Conservation (phyloP, 2,113 vertebrate species). For the Antechinus flavipes region DNA sequence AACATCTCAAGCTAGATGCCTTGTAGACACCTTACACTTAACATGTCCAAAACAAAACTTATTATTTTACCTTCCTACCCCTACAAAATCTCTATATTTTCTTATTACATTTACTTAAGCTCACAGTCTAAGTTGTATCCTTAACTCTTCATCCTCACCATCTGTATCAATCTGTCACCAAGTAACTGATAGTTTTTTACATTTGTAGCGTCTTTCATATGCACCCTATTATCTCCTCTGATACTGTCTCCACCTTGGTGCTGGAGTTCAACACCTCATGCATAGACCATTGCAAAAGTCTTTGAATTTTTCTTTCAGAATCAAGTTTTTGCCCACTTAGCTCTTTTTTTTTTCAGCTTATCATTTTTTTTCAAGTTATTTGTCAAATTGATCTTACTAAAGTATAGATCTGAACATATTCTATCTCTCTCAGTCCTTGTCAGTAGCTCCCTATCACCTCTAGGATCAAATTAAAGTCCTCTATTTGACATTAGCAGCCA, state of each 20-base stretch:
- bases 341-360: neutral
- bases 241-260: neutral
- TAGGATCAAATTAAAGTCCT: neutral
- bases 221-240: neutral
- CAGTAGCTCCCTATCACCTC: neutral
- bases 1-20: neutral
- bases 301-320: neutral
- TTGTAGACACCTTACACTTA: neutral
- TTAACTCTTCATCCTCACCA: neutral
- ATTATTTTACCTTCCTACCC: neutral
- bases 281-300: neutral
- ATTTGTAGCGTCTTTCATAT: neutral
- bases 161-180: neutral
- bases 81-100: neutral
- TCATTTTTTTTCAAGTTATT: neutral
- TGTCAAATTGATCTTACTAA: neutral
- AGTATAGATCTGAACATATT: neutral
- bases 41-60: neutral
- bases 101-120: neutral
- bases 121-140: neutral
- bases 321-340: neutral
- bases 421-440: neutral
- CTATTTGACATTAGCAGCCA: neutral
- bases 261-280: neutral
- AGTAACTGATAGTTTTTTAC: neutral